These are phyloP conservation scores for Drosophila pruinosa DNA, from an alignment of 1,140 invertebrate genomes.

Conservation along the genomic window DNA sequence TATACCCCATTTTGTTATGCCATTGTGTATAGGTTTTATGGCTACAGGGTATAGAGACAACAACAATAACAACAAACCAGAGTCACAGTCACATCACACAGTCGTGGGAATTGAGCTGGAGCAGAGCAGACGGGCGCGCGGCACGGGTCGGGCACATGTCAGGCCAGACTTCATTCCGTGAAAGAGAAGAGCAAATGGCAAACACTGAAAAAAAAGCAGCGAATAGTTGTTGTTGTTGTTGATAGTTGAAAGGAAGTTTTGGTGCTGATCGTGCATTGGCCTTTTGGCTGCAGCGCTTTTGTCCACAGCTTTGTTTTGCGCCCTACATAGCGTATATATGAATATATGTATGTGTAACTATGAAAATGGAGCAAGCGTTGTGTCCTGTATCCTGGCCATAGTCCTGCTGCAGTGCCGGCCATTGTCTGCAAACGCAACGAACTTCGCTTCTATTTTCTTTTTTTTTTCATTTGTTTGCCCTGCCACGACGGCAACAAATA, in stretches of 20 bases:
- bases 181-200: neutral
- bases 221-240: conserved; percentile 5
- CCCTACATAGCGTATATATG: neutral
- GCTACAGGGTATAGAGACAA: neutral
- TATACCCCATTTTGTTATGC: neutral
- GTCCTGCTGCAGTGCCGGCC: conserved; percentile 24
- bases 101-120: conserved; percentile 23
- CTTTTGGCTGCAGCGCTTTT: conserved; percentile 22
- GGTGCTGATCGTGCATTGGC: conserved; percentile 52
- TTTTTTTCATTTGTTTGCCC: conserved; percentile 36
- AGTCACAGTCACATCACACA: conserved; percentile 30
- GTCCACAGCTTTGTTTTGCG: conserved; percentile 21
- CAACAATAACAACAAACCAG: neutral
- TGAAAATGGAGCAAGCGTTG: conserved; percentile 30
- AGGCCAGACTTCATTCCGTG: conserved; percentile 6
- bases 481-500: conserved; percentile 7
- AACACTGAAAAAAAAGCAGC: conserved; percentile 19
- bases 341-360: neutral
- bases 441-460: neutral
- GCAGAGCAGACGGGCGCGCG: conserved; percentile 9
- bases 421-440: conserved; percentile 41
- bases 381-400: conserved; percentile 11
- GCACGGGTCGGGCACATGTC: conserved; percentile 24
- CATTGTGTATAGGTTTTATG: neutral
- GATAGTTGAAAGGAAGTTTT: conserved; percentile 30